Base-by-base conservation (phyloP, 2,888 invertebrate species). In the Vesta saturnalis region DNA sequence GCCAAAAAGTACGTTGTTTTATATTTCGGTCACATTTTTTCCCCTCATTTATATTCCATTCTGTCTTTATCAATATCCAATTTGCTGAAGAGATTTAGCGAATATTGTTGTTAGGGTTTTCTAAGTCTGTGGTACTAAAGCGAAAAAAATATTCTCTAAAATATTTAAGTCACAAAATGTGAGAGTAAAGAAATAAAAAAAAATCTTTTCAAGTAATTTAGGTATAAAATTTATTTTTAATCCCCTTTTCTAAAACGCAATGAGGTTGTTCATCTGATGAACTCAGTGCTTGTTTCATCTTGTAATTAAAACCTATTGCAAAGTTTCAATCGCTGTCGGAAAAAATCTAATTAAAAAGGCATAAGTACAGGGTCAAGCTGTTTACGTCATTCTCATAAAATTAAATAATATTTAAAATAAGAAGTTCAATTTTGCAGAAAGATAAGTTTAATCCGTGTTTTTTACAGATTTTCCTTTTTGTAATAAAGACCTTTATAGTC, bases 311-410 rank as follows among this genome's bases (percentile, higher is more conserved):
- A 49, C n/a, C 47, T 49, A 47, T 64, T 57, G 49, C 49, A 65
- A 46, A 55, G 60, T 60, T 22, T 56, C 66, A 21, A 65, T 65
- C 30, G 46, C 52, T 10, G 59, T 14, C 60, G 58, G 68, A 71
- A 71, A 66, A 68, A 66, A 66, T 71, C 63, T 65, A 71, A 68
- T 71, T 71, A 71, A 68, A 68, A 55, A 55, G 57, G n/a, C 39
- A 64, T 67, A 60, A 70, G 67, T 64, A 61, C 60, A 70, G 54
- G 54, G 63, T 57, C 57, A 39, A n/a, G 39, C 8, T 39, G n/a
- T 39, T 39, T 39, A n/a, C 39, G 39, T 39, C n/a, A n/a, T 39
- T n/a, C 39, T n/a, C n/a, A n/a, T n/a, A n/a, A 39, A 39, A n/a
- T 39, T 3, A 39, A 39, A 39, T 39, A 39, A n/a, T 10, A n/a